Evolutionary conservation across 2,888 invertebrate species (phyloP), one percentile per base, ranked within the genome.

Genomic region (Sinohyriopsis cumingii): DNA sequence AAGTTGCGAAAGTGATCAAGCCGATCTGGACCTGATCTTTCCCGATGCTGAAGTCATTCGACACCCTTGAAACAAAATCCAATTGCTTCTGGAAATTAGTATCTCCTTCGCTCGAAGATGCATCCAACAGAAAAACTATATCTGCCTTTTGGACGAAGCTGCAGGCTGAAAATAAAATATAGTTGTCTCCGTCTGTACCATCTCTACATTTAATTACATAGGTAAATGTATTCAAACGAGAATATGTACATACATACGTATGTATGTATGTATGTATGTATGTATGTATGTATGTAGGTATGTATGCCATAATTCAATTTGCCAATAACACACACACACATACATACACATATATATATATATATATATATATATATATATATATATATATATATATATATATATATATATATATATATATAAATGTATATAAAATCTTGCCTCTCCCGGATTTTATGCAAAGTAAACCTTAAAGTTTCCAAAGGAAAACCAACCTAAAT

Each of bases 91-190:
- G 76, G 71, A 83, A 83, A 61, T 81, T 78, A 18, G 54, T 18
- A 5, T 69, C 55, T 3, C 80, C 80, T 66, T 79, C 82, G 59
- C 81, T 78, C 2, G 79, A 69, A 0, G 82, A 82, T 3, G 80
- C 76, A 63, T 83, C 83, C 7, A 83, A 65, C 2, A 81, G 65
- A 64, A 83, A 77, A 2, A 82, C 75, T 24, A 83, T 82, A 68
- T 83, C 83, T 7, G 83, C 83, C 22, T 67, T 78, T 22, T 80
- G 72, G 15, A 78, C 70, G 65, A 77, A 79, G 28, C 70, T 69
- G 63, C 83, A 83, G 3, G 81, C 81, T 81, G 71, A 65, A 77
- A 79, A 9, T 53, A 55, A 63, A 63, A 60, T n/a, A 55, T 25
- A 45, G 3, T 3, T 45, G 45, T 1, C 15, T 33, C 18, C 24